Conservation (phyloP, 2,797 vertebrate species). For the Carapus acus region DNA sequence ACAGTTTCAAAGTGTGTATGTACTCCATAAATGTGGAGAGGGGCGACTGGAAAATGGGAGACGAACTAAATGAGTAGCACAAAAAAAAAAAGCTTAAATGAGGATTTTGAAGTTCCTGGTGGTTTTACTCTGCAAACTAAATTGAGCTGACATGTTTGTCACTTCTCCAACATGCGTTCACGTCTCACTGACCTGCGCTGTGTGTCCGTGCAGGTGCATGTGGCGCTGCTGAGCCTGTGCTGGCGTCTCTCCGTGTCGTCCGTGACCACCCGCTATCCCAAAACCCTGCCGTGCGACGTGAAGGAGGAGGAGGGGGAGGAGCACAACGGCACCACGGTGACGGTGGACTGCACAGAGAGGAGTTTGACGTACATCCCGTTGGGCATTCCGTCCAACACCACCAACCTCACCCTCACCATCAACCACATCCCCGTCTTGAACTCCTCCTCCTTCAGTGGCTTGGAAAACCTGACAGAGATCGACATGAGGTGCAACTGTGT, state of each 20-base stretch:
- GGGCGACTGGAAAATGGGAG: slow-evolving; percentile 5
- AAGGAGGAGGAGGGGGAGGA: slow-evolving; percentile 54
- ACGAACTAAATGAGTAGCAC: neutral
- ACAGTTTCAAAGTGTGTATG: too few species aligned
- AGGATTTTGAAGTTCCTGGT: too few species aligned
- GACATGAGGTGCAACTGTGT: slow-evolving; percentile 95
- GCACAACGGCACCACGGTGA: slow-evolving; percentile 57
- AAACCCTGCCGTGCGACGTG: slow-evolving; percentile 88
- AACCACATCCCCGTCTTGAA: slow-evolving; percentile 82
- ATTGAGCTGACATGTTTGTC: too few species aligned
- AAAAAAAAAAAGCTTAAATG: too few species aligned
- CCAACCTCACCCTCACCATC: slow-evolving; percentile 91
- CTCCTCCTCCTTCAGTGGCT: slow-evolving; percentile 72
- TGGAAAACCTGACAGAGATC: slow-evolving; percentile 82
- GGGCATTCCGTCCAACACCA: slow-evolving; percentile 82
- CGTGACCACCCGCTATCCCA: slow-evolving; percentile 75
- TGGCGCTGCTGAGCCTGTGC: slow-evolving; percentile 43
- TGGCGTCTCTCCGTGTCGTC: slow-evolving; percentile 39
- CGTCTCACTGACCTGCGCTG: too few species aligned
- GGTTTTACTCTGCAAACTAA: too few species aligned
- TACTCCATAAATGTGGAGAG: slow-evolving; percentile 2
- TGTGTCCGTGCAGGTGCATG: slow-evolving; percentile 48
- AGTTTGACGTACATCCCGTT: slow-evolving; percentile 72
- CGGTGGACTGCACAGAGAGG: slow-evolving; percentile 83
- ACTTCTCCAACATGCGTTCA: too few species aligned